Base-by-base conservation (phyloP, 2,113 vertebrate genomes). In the Salminus brasiliensis region DNA sequence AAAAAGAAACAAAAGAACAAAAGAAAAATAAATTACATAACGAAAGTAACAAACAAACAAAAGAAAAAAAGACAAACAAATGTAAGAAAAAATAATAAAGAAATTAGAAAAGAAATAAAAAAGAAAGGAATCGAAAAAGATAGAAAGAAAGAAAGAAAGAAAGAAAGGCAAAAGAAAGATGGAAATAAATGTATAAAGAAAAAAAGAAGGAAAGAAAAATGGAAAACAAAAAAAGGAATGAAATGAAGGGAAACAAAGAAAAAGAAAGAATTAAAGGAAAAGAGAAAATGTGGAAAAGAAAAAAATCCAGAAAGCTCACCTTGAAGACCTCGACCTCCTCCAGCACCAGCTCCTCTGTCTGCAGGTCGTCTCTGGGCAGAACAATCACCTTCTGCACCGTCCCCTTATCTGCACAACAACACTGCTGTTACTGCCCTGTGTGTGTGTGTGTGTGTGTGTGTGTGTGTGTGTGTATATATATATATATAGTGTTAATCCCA, bases 341-440 rank as follows among this genome's bases (percentile, higher is more conserved):
- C 76, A 99, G 89, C 85, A 99, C 95, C 74, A 99, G 94, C 86
- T 99, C 98, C 84, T 99, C 98, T 0, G 96, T 95, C 86, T 97
- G 95, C 91, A 96, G 92, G 90, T 98, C 97, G 5, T 99, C 96
- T 89, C 94, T 95, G 82, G 98, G 98, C 72, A 99, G 91, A 45
- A 99, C 97, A 0, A 99, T 99, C 80, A 99, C 96, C 87, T 99
- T 99, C 92, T 99, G 98, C 67, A 99, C 98, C 0, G 96, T 97
- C 71, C 98, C 98, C 74, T 89, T 94, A 90, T 99, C 98, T 99
- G 93, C 60, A 79, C 76, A 81, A 21, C 36, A 70, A 52, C 55
- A 87, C 36, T 86, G 85, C 34, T 72, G 70, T 84, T 74, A 77
- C 68, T 53, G 2, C n/a, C n/a, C n/a, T n/a, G n/a, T n/a, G n/a